These are phyloP conservation scores for Lithobius niger DNA, from an alignment of 1,140 invertebrate genomes.

Conservation along the genomic window DNA sequence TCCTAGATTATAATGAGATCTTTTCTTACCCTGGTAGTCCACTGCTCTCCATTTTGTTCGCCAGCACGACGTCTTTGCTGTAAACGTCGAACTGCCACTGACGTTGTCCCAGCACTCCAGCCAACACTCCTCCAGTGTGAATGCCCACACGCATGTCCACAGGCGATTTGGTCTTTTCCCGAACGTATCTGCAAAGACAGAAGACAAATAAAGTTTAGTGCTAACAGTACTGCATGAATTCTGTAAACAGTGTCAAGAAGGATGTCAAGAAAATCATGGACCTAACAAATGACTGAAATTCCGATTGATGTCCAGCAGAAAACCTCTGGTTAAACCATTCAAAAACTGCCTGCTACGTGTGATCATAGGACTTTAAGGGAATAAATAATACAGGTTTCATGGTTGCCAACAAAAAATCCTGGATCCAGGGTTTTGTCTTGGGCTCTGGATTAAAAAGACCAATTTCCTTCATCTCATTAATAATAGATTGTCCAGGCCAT, in stretches of 20 bases:
- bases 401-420: too few species aligned
- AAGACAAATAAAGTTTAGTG: too few species aligned
- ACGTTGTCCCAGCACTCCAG: conserved; percentile 85
- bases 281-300: not conserved
- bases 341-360: too few species aligned
- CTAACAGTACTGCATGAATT: conserved; percentile 12
- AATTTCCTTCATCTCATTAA: too few species aligned
- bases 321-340: too few species aligned
- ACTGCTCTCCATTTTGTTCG: conserved; percentile 97
- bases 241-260: not conserved
- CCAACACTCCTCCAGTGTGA: conserved; percentile 88
- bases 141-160: conserved; percentile 98
- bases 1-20: too few species aligned
- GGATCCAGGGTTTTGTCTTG: too few species aligned
- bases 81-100: conserved; percentile 99
- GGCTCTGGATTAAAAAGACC: too few species aligned
- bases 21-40: conserved; percentile 90
- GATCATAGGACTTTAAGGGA: too few species aligned
- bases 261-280: not conserved
- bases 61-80: conserved; percentile 89
- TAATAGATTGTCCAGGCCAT: too few species aligned
- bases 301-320: too few species aligned
- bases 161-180: conserved; percentile 82
- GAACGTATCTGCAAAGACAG: conserved; percentile 57
- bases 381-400: too few species aligned